phyloP scores from a whole-genome alignment of 2,113 vertebrate genomes.

The Proteles cristata region DNA sequence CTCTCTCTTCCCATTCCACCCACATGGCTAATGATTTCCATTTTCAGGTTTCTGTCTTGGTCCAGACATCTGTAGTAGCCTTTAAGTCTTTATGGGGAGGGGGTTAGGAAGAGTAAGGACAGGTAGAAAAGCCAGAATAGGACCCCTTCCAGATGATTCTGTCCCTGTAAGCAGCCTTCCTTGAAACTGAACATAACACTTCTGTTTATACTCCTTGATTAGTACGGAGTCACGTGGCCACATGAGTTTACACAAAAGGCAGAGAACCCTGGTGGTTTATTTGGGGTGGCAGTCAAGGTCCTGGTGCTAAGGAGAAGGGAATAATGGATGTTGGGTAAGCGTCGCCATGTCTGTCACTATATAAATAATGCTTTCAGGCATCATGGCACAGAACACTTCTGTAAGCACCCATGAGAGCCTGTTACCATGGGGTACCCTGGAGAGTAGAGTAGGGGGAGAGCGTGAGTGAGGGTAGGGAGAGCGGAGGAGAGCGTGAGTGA shows the following conservation, averaged over 20 bases:
- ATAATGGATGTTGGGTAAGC: background rate
- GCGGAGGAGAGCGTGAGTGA: no score
- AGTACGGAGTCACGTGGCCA: background rate
- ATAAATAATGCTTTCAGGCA: background rate
- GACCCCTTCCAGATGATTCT: background rate
- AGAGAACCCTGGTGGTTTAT: background rate
- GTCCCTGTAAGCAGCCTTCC: background rate
- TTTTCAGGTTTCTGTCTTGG: background rate
- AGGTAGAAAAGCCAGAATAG: background rate
- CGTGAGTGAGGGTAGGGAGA: no score
- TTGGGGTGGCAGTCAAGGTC: background rate
- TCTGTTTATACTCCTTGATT: background rate
- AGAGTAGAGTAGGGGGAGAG: background rate
- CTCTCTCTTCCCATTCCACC: background rate
- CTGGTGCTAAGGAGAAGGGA: background rate
- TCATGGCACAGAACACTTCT: background rate
- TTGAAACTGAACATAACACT: background rate
- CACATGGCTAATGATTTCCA: background rate
- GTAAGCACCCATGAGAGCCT: background rate
- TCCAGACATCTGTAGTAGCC: background rate
- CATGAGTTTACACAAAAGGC: background rate
- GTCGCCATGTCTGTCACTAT: background rate
- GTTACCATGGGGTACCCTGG: background rate
- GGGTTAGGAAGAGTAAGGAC: background rate
- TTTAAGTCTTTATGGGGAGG: background rate